Evolutionary conservation across 2,888 invertebrate genomes (phyloP), one percentile per base, ranked within the genome.

Genomic region (Hedychridium roseum): DNA sequence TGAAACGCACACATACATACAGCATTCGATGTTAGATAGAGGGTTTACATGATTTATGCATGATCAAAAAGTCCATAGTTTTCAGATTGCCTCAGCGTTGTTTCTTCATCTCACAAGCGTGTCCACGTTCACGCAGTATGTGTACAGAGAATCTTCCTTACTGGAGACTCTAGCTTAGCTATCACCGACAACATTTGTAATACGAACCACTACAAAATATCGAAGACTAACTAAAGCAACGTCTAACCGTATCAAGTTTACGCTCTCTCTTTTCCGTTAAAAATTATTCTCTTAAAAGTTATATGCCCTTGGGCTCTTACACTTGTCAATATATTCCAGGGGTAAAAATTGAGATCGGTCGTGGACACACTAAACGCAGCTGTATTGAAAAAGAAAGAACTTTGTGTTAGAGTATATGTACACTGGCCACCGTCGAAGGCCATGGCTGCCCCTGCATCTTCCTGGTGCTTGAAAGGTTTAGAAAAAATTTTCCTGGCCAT

Each of bases 61-160:
- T 78, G 78, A 78, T 78, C 78, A 78, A 78, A 78, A 78, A 78
- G 78, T 78, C 78, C 77, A 77, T 78, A 78, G 78, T 78, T 78
- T 77, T 74, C 57, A 70, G 66, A 76, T 78, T 78, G 78, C 78
- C 78, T 77, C 74, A 78, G 78, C 78, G 78, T 78, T 75, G 74
- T 78, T 78, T 71, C 71, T 74, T 71, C 62, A 63, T 73, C 68
- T 74, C 68, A 65, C 65, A 73, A 73, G 71, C 71, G 70, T 71
- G 70, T 71, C 68, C 72, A 73, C 70, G 70, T 69, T 69, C 51
- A 48, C 50, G 41, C 16, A 41, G 30, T 35, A n/a, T n/a, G 43
- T 45, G 46, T 46, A 50, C 32, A 53, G 53, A 49, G 43, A 57
- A 57, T 21, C 45, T 58, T 63, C 58, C 52, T 60, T 63, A 55